Percentiles rank a stretch among this genome's conserved stretches.
Conservation (phyloP, 1,140 invertebrate genomes). For the Zaprionus nigranus region DNA sequence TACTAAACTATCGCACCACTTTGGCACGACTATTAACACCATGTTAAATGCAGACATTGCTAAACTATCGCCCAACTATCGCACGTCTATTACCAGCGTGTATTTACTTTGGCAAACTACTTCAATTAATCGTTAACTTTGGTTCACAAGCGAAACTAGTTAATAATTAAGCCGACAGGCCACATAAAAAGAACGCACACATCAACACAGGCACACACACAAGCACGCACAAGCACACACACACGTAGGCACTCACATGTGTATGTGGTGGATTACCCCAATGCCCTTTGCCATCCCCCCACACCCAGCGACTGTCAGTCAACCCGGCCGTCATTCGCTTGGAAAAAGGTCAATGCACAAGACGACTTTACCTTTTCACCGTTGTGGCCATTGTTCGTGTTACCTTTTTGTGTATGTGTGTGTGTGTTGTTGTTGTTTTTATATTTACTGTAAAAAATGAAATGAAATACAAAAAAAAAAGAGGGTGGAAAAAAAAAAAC, state of each 20-base stretch:
- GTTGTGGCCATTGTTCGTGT: constrained; percentile 30
- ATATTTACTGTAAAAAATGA: constrained; percentile 13
- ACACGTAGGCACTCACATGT: not conserved
- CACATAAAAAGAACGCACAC: constrained; percentile 13
- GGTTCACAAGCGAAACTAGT: constrained; percentile 34
- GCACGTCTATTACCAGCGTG: not conserved
- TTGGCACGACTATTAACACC: not conserved
- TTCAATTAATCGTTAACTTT: constrained; percentile 40
- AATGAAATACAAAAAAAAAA: constrained; percentile 7
- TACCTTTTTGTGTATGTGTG: constrained; percentile 29
- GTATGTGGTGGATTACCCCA: constrained; percentile 18
- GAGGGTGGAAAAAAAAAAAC: constrained; percentile 27
- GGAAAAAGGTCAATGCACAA: constrained; percentile 68
- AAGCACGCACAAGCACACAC: not conserved
- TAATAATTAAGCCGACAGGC: constrained; percentile 45
- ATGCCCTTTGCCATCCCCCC: constrained; percentile 1
- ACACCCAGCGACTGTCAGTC: constrained; percentile 5
- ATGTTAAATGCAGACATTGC: not conserved
- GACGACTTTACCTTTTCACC: constrained; percentile 31
- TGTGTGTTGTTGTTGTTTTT: constrained; percentile 7
- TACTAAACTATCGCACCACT: not conserved
- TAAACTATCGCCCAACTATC: not conserved
- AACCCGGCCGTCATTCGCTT: constrained; percentile 50
- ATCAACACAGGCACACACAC: constrained; percentile 7
- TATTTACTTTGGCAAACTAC: not conserved